Base-by-base conservation (phyloP, 2,888 invertebrate genomes). In the Aspidiotus rigidus region DNA sequence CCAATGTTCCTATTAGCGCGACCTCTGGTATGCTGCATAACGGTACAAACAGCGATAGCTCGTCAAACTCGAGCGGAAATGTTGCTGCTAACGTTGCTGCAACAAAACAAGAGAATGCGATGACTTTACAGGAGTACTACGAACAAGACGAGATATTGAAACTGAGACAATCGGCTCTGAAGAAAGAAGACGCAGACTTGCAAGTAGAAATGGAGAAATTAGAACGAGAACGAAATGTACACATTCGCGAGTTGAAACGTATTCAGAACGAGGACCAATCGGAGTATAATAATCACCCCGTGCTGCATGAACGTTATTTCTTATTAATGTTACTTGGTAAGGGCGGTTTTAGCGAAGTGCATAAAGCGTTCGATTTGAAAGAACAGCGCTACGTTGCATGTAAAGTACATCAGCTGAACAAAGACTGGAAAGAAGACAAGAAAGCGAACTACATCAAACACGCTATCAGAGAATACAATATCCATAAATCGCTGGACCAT, bases 391-490 rank as follows among this genome's bases (percentile, higher is more conserved):
- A 98, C 82, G 99, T 99, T 72, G 99, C 99, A 73, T 99, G 99
- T 82, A 99, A 99, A 83, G 99, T 99, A 77, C 99, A 99, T 81
- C 98, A 99, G 84, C 86, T 99, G 77, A 99, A 99, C 82, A 96
- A 98, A 85, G 99, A 99, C 85, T 99, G 99, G 99, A 99, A 99
- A 82, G 99, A 99, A 82, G 99, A 99, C 81, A 99, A 99, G 82
- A 99, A 99, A 84, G 99, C 98, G 81, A 99, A 99, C 84, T 99
- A 99, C 85, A 99, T 99, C 82, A 98, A 98, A 80, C 99, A 99
- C 82, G 99, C 99, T 75, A 85, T 99, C 79, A 85, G 99, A 82
- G 99, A 99, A 83, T 99, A 99, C 82, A 97, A 99, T 81, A 99
- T 99, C 77, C 99, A 99, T 82, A 99, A 99, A 81, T 92, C 94